These are phyloP conservation scores for Aegotheles bennettii DNA, from an alignment of 2,113 vertebrate species.

Conservation along the genomic window DNA sequence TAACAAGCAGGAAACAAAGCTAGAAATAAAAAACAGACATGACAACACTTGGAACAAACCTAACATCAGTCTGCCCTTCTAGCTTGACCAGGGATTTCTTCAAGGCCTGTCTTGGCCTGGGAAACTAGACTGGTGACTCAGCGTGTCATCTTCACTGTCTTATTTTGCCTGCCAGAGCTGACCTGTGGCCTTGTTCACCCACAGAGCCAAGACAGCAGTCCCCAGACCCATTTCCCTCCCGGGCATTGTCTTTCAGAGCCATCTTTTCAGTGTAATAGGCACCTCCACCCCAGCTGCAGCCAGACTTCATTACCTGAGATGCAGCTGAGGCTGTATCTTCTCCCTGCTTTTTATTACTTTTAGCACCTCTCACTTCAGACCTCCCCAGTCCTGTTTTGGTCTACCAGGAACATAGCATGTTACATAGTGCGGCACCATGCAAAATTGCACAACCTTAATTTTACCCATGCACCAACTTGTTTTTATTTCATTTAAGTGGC, in stretches of 20 bases:
- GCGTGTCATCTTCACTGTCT: neutral
- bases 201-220: neutral
- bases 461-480: neutral
- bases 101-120: accelerated
- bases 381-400: neutral
- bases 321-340: neutral
- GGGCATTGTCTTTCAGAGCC: neutral
- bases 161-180: neutral
- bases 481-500: neutral
- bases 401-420: accelerated
- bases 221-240: neutral
- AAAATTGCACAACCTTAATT: neutral
- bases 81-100: neutral
- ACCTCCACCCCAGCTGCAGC: neutral
- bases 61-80: neutral
- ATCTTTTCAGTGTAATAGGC: neutral
- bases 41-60: neutral
- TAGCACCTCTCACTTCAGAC: neutral
- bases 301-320: neutral
- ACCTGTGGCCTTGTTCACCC: neutral
- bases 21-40: neutral
- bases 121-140: neutral
- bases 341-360: neutral
- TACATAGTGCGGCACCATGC: accelerated
- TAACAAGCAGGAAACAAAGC: neutral